Evolutionary conservation across 2,888 invertebrate genomes (phyloP).

Genomic region (Clistopyga incitator): DNA sequence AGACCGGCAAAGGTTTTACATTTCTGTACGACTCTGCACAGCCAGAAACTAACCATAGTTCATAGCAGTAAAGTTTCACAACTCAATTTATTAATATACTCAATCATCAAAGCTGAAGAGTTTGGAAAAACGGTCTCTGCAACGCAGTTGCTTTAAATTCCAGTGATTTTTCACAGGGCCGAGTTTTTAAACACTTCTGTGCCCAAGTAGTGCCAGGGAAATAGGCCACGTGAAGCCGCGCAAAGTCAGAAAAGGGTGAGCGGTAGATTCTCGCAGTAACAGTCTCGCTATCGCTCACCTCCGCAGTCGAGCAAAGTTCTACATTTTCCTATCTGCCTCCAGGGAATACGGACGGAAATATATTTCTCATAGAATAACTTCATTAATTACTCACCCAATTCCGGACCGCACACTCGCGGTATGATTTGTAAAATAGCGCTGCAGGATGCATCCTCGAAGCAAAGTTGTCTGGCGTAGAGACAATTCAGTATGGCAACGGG

Average conservation of each 20-base stretch:
- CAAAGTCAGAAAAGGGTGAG: background rate
- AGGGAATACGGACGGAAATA: background rate
- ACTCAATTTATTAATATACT: slow-evolving; percentile 58
- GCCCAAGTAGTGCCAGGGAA: background rate
- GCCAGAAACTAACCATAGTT: background rate
- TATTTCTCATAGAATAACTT: background rate
- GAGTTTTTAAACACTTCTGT: slow-evolving; percentile 11
- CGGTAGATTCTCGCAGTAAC: background rate
- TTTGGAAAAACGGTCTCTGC: slow-evolving; percentile 12
- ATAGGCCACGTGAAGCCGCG: background rate
- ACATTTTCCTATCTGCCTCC: background rate
- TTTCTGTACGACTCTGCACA: background rate
- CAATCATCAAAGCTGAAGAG: slow-evolving; percentile 46
- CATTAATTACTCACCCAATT: slow-evolving; percentile 90
- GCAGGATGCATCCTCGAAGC: slow-evolving; percentile 96
- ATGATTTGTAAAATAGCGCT: slow-evolving; percentile 96
- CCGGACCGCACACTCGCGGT: slow-evolving; percentile 95
- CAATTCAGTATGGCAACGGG: slow-evolving; percentile 94
- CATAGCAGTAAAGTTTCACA: slow-evolving; percentile 43
- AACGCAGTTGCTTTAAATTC: slow-evolving; percentile 29
- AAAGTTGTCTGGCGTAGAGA: slow-evolving; percentile 93
- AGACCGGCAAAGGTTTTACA: no score
- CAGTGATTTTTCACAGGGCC: slow-evolving; percentile 15
- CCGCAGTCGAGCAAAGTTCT: background rate
- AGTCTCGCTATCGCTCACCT: no score